phyloP scores from a whole-genome alignment of 2,113 vertebrate species.

The Halcyon senegalensis region DNA sequence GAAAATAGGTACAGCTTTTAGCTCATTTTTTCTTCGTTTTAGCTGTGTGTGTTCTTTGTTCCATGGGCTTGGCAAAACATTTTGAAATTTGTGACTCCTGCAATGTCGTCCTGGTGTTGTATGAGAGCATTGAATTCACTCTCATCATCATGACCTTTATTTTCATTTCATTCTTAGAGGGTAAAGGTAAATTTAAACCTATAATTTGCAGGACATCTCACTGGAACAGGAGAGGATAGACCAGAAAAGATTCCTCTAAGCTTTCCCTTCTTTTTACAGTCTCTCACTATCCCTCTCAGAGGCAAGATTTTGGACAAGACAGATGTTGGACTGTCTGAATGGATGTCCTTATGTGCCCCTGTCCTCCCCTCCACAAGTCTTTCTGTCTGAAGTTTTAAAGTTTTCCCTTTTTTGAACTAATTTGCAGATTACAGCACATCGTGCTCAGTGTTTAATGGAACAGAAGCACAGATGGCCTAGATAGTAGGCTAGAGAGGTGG shows the following conservation, averaged over 20 bases:
- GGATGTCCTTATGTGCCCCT: constrained; percentile 6
- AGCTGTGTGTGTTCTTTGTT: constrained; percentile 2
- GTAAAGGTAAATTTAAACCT: neutral
- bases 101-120: neutral
- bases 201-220: neutral
- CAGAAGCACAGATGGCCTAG: constrained; percentile 52
- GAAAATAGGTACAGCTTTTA: constrained; percentile 92
- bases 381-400: constrained; percentile 28
- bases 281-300: neutral
- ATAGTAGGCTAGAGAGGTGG: constrained; percentile 57
- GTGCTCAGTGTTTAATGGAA: constrained; percentile 21
- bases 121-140: neutral
- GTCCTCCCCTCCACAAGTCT: neutral
- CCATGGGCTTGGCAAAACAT: neutral
- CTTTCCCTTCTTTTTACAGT: neutral
- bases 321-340: constrained; percentile 9
- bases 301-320: constrained; percentile 6
- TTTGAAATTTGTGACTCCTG: neutral
- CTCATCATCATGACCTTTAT: neutral
- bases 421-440: constrained; percentile 47
- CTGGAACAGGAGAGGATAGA: neutral
- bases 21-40: constrained; percentile 29
- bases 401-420: constrained; percentile 41
- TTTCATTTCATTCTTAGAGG: neutral
- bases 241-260: neutral